phyloP scores from a whole-genome alignment of 2,113 vertebrate genomes.

The Gallinago undulata region DNA sequence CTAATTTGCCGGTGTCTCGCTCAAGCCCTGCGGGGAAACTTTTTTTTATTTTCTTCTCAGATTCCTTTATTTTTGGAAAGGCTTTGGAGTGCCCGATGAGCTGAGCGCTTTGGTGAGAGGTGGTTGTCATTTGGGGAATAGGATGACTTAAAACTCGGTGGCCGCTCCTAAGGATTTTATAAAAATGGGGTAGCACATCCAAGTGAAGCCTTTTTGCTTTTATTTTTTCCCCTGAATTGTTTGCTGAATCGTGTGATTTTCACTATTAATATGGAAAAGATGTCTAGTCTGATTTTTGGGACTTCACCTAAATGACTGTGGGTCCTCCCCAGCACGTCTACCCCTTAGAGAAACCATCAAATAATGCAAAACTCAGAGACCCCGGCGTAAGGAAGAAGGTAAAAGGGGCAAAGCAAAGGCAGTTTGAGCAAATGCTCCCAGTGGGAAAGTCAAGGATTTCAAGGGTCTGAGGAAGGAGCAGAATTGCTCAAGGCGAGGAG shows the following conservation, averaged over 20 bases:
- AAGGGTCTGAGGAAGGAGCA: background rate
- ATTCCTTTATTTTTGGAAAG: background rate
- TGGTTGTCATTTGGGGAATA: background rate
- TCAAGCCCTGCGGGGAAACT: background rate
- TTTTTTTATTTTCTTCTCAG: background rate
- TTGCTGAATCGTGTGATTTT: background rate
- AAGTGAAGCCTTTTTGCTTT: background rate
- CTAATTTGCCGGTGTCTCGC: background rate
- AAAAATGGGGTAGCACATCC: background rate
- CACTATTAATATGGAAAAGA: background rate
- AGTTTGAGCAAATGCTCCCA: background rate
- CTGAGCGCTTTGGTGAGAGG: background rate
- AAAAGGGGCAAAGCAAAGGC: background rate
- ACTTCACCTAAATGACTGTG: background rate
- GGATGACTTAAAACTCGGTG: background rate
- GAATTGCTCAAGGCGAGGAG: slow-evolving; percentile 2
- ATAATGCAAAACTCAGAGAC: background rate
- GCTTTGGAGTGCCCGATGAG: background rate
- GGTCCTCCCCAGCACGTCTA: background rate
- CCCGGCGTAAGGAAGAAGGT: background rate
- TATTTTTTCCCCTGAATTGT: background rate
- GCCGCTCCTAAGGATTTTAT: background rate
- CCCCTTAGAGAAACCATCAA: background rate
- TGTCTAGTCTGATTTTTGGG: background rate
- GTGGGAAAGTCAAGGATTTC: background rate